phyloP scores from a whole-genome alignment of 2,797 vertebrate species.

The Glyptemys insculpta region DNA sequence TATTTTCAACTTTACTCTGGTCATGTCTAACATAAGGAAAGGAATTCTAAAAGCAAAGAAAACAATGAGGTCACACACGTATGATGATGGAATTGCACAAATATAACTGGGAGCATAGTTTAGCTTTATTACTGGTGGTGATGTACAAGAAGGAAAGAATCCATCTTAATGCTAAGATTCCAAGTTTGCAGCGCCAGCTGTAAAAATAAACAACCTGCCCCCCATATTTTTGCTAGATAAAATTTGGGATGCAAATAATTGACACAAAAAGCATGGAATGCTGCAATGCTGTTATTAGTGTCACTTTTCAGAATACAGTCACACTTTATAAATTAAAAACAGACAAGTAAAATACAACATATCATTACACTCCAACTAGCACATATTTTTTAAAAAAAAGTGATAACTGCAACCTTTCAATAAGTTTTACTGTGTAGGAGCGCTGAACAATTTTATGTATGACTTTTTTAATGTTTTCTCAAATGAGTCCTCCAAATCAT shows the following conservation, averaged over 20 bases:
- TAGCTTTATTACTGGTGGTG: neutral
- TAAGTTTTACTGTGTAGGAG: neutral
- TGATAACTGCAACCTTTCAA: neutral
- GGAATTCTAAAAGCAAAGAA: neutral
- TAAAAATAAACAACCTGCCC: neutral
- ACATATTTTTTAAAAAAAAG: too few species aligned
- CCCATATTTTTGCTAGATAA: neutral
- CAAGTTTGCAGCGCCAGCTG: neutral
- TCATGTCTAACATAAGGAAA: neutral
- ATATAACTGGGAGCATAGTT: neutral
- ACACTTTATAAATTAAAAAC: neutral
- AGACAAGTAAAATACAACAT: neutral
- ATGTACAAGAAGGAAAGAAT: neutral
- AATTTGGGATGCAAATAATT: neutral
- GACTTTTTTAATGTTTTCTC: neutral
- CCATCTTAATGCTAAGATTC: neutral
- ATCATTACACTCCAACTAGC: neutral
- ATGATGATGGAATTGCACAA: neutral
- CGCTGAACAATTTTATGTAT: neutral
- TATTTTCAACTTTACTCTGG: neutral
- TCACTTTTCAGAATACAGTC: neutral
- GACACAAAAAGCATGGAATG: neutral
- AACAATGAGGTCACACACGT: neutral
- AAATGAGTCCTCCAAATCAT: neutral
- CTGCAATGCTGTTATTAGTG: neutral